phyloP scores from a whole-genome alignment of 2,797 vertebrate genomes.

The Enteromius argenteus region DNA sequence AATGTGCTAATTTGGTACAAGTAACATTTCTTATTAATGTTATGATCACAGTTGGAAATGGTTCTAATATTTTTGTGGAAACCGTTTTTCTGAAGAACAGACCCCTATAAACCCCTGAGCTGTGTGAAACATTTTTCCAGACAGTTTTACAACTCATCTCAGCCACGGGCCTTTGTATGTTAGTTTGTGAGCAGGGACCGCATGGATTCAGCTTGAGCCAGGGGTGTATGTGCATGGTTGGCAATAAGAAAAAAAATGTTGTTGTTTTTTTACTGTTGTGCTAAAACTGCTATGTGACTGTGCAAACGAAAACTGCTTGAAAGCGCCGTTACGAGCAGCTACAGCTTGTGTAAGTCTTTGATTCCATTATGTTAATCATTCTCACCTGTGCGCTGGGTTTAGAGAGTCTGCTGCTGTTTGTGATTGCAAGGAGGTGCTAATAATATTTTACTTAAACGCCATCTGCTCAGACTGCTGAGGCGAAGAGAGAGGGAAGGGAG shows the following conservation, averaged over 20 bases:
- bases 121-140: background rate
- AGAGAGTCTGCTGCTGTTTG: constrained; percentile 29
- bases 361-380: constrained; percentile 44
- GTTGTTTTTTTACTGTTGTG: background rate
- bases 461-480: constrained; percentile 31
- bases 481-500: background rate
- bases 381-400: constrained; percentile 14
- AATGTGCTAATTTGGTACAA: background rate
- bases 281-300: background rate
- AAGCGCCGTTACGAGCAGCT: background rate
- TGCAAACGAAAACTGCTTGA: background rate
- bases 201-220: background rate
- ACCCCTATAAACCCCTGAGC: background rate
- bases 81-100: background rate
- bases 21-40: background rate
- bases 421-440: constrained; percentile 42
- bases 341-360: constrained; percentile 16
- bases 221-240: background rate
- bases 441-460: constrained; percentile 53
- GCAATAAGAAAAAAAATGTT: background rate
- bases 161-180: background rate
- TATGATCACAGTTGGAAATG: background rate
- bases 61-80: background rate
- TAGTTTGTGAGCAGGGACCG: background rate
- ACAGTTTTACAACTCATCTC: background rate